A percentile compares a stretch with the other conserved stretches of the same genome.
Conservation (phyloP, 2,797 vertebrate genomes). For the Coregonus ussuriensis region DNA sequence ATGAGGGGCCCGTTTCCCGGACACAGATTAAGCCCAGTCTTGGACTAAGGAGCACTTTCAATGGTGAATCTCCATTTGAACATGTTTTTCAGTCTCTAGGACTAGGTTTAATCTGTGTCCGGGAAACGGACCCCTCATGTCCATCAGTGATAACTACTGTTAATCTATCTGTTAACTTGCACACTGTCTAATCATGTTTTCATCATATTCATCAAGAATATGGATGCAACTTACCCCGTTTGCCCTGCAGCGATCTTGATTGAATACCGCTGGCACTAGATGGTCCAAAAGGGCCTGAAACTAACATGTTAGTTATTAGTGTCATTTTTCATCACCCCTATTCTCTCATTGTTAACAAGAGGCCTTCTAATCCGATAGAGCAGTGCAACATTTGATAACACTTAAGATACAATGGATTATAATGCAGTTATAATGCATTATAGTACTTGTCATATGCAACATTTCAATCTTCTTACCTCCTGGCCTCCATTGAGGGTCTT, state of each 20-base stretch:
- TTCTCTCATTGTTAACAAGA: no score
- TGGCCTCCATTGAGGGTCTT: not conserved
- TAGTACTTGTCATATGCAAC: no score
- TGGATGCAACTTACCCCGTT: not conserved
- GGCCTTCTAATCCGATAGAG: no score
- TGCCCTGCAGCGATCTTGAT: not conserved
- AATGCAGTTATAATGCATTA: not conserved
- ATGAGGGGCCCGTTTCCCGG: not conserved
- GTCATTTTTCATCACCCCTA: no score
- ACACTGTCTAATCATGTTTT: not conserved
- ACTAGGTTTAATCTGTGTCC: no score
- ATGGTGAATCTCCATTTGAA: not conserved
- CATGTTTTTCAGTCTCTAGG: not conserved
- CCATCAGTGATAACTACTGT: no score
- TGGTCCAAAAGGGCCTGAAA: not conserved
- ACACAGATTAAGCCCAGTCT: not conserved
- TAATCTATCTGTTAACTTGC: not conserved
- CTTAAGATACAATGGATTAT: not conserved
- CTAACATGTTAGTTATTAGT: no score
- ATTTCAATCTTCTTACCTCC: not conserved
- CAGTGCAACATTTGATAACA: not conserved
- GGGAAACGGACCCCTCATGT: no score
- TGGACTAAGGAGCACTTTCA: not conserved
- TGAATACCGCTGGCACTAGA: not conserved
- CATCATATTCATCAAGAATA: not conserved